These are phyloP conservation scores for Epinotia demarniana DNA, from an alignment of 2,888 invertebrate genomes.

Conservation along the genomic window DNA sequence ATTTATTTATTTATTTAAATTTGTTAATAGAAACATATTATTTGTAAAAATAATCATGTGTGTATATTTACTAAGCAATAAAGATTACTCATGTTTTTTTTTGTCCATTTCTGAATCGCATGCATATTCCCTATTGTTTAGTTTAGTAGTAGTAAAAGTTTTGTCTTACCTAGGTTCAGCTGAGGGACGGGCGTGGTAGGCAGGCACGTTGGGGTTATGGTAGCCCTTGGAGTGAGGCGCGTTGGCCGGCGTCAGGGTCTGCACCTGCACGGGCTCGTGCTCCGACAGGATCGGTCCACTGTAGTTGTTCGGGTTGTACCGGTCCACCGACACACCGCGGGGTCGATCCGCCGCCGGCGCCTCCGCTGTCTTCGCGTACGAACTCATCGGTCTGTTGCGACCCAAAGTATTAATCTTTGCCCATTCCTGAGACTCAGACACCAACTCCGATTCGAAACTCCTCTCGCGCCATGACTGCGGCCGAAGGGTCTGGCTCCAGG, in stretches of 20 bases:
- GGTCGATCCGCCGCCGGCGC: slow-evolving; percentile 66
- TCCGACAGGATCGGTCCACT: slow-evolving; percentile 71
- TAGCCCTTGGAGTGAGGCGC: slow-evolving; percentile 67
- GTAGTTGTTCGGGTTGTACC: slow-evolving; percentile 78
- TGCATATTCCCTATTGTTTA: no score
- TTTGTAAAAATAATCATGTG: no score
- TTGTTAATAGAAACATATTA: no score
- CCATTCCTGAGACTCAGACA: slow-evolving; percentile 71
- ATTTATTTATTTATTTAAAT: no score
- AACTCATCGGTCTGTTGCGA: slow-evolving; percentile 74
- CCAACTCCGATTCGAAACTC: slow-evolving; percentile 77
- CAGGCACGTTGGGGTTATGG: slow-evolving; percentile 80
- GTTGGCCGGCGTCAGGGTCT: slow-evolving; percentile 74
- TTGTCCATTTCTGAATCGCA: no score
- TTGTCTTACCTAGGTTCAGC: slow-evolving; percentile 76
- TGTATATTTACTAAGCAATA: no score
- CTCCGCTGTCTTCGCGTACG: slow-evolving; percentile 63
- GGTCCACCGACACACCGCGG: slow-evolving; percentile 78
- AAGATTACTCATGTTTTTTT: no score
- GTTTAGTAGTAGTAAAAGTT: background rate
- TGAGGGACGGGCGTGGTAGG: slow-evolving; percentile 78
- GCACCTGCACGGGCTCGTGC: slow-evolving; percentile 78
- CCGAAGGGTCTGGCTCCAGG: slow-evolving; percentile 80
- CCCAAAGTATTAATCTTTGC: slow-evolving; percentile 76
- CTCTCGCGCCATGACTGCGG: slow-evolving; percentile 78